phyloP scores from a whole-genome alignment of 2,888 invertebrate genomes.

The Meta bourneti region DNA sequence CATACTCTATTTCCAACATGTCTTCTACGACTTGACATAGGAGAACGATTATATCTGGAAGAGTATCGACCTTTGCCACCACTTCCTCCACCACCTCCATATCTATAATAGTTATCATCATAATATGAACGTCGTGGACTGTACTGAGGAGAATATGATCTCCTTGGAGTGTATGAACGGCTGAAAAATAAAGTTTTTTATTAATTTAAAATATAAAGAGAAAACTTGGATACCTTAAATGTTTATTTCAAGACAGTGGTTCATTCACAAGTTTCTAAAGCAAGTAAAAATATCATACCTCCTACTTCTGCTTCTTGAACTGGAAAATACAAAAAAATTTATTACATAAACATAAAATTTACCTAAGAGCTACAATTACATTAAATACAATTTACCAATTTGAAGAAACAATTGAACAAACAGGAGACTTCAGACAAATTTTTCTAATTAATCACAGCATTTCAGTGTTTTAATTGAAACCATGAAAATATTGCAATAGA shows the following conservation, averaged over 20 bases:
- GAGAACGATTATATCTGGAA: conserved; percentile 87
- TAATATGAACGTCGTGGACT: conserved; percentile 72
- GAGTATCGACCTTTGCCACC: conserved; percentile 80
- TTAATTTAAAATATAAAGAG: background rate
- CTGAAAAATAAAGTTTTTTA: conserved; percentile 36
- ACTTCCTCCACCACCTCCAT: conserved; percentile 61
- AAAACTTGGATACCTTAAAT: no score
- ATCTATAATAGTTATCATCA: conserved; percentile 66
- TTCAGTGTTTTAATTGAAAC: no score
- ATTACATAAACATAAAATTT: no score
- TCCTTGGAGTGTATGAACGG: conserved; percentile 72
- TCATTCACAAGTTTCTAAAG: background rate
- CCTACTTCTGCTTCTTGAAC: conserved; percentile 65
- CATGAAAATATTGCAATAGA: no score
- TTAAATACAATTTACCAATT: no score
- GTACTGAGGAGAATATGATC: conserved; percentile 77
- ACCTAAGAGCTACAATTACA: no score
- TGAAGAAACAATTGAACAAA: no score
- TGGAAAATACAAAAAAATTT: conserved; percentile 10
- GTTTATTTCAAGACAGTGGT: no score
- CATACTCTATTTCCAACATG: conserved; percentile 88
- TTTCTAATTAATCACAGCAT: no score
- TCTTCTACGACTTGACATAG: conserved; percentile 90
- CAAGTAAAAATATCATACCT: conserved; percentile 27
- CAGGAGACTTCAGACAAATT: no score